phyloP scores from a whole-genome alignment of 2,797 vertebrate species.

The Gorsachius magnificus region DNA sequence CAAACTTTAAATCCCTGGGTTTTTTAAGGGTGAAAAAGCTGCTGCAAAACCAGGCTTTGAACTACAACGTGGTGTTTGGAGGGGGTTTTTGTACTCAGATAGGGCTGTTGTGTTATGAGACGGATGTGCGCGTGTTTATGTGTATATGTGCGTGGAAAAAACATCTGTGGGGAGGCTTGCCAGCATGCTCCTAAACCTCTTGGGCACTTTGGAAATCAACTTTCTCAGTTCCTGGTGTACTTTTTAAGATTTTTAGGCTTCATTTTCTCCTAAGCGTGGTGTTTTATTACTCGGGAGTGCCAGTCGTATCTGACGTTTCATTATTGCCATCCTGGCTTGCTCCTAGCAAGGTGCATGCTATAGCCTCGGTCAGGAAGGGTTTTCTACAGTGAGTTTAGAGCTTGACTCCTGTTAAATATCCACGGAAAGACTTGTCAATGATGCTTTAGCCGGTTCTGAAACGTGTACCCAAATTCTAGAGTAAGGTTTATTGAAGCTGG shows the following conservation, averaged over 20 bases:
- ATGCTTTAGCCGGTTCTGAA: background rate
- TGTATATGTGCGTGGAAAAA: background rate
- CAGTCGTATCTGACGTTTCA: background rate
- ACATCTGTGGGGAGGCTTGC: background rate
- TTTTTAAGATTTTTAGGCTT: background rate
- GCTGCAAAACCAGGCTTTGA: background rate
- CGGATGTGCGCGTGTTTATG: background rate
- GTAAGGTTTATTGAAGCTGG: background rate
- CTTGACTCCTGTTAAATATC: background rate
- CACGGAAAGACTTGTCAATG: background rate
- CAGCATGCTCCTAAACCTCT: background rate
- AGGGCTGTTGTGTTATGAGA: background rate
- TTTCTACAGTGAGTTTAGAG: background rate
- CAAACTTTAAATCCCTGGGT: background rate
- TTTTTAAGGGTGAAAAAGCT: constrained; percentile 31
- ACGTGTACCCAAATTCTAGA: background rate
- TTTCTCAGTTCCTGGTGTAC: background rate
- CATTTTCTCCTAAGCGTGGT: background rate
- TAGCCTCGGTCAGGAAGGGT: background rate
- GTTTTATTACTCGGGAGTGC: background rate
- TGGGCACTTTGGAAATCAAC: background rate
- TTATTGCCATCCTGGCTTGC: background rate
- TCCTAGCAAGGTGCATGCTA: background rate
- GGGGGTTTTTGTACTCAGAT: background rate
- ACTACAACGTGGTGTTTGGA: background rate